phyloP scores from a whole-genome alignment of 2,888 invertebrate genomes.

The Ennomos fuscantarius region DNA sequence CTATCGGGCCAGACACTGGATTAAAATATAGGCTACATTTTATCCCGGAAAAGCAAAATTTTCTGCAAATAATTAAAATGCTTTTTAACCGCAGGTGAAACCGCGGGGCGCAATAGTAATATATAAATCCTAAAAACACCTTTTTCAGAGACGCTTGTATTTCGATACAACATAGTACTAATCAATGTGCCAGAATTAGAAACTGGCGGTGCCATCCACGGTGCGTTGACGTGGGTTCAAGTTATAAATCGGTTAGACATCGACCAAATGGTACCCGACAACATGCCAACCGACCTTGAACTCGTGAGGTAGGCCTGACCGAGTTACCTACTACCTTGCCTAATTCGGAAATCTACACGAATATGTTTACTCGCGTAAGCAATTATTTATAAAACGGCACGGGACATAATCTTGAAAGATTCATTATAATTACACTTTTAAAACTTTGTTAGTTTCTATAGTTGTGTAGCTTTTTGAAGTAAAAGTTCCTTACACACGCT shows the following conservation, averaged over 20 bases:
- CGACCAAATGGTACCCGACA: slow-evolving; percentile 19
- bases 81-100: too few relatives aligned
- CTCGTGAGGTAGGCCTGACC: slow-evolving; percentile 17
- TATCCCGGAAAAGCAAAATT: too few relatives aligned
- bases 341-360: neutral
- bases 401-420: too few relatives aligned
- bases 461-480: too few relatives aligned
- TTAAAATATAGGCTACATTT: too few relatives aligned
- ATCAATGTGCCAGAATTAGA: slow-evolving; percentile 35
- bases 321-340: slow-evolving; percentile 13
- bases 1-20: too few relatives aligned
- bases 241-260: slow-evolving; percentile 28
- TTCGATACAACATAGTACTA: slow-evolving; percentile 3
- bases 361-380: slow-evolving; percentile 3
- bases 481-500: too few relatives aligned
- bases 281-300: slow-evolving; percentile 23
- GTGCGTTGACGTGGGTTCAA: slow-evolving; percentile 24
- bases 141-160: neutral
- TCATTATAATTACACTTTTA: too few relatives aligned
- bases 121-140: slow-evolving; percentile 1
- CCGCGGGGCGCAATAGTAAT: too few relatives aligned
- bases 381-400: too few relatives aligned
- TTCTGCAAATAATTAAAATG: too few relatives aligned
- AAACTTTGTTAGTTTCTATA: too few relatives aligned
- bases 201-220: slow-evolving; percentile 47